Evolutionary conservation across 2,888 invertebrate species (phyloP).

Genomic region (Sepioteuthis lessoniana): DNA sequence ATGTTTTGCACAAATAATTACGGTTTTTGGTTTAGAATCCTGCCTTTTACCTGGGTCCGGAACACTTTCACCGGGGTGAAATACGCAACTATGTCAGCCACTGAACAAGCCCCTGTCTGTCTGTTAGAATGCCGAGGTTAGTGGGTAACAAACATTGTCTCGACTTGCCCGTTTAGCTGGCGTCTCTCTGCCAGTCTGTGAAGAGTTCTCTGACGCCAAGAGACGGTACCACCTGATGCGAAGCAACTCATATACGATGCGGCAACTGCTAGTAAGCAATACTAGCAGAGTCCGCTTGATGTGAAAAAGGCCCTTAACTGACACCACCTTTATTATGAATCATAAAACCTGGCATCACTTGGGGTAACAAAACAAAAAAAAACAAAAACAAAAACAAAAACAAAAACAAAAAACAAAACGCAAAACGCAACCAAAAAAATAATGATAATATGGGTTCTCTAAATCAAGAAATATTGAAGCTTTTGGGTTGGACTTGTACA

Average conservation of each 20-base stretch:
- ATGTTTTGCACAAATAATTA: too few species aligned
- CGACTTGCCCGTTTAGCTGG: background rate
- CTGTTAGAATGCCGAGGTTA: too few species aligned
- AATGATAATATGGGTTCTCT: background rate
- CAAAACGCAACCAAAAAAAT: too few species aligned
- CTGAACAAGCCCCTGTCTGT: too few species aligned
- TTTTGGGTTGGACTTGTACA: background rate
- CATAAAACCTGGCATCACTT: background rate
- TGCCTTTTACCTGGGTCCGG: too few species aligned
- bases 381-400: too few species aligned
- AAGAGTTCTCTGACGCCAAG: constrained; percentile 33
- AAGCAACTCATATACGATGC: background rate
- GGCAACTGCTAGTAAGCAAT: background rate
- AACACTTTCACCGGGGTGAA: too few species aligned
- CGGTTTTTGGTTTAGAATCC: too few species aligned
- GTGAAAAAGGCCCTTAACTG: background rate
- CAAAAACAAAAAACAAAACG: too few species aligned
- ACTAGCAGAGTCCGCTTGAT: background rate
- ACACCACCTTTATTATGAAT: too few species aligned
- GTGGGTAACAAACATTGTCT: too few species aligned
- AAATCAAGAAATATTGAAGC: background rate
- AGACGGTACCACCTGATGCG: background rate
- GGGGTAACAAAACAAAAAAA: background rate
- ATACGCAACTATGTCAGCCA: too few species aligned
- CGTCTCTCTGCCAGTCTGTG: background rate